Percentiles rank a stretch among this genome's conserved stretches.
Evolutionary conservation across 2,797 vertebrate species (phyloP).

Genomic region (Capromys pilorides): DNA sequence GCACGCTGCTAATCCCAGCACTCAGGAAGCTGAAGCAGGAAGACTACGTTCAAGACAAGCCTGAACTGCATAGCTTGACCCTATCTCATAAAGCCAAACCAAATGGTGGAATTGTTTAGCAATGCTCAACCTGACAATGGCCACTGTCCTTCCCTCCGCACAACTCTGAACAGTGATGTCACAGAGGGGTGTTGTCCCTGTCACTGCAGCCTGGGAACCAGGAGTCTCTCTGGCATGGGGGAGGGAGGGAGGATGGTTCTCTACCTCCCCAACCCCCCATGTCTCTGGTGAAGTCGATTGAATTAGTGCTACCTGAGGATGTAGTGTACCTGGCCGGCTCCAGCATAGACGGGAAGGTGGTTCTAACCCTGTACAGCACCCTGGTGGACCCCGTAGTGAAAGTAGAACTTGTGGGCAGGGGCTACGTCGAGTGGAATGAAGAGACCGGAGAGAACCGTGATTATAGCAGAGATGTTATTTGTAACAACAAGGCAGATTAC

Average conservation of each 20-base stretch:
- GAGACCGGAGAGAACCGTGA: conserved; percentile 57
- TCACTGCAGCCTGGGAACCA: background rate
- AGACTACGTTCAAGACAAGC: background rate
- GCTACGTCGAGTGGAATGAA: conserved; percentile 82
- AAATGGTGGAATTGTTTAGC: background rate
- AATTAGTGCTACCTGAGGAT: conserved; percentile 77
- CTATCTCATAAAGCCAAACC: background rate
- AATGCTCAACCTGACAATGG: background rate
- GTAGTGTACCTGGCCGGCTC: conserved; percentile 76
- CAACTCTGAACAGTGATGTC: conserved; percentile 72
- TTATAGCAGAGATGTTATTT: conserved; percentile 76
- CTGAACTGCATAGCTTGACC: background rate
- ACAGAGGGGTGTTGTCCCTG: conserved; percentile 69
- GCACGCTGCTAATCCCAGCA: background rate
- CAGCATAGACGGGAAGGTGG: conserved; percentile 69
- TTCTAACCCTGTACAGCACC: conserved; percentile 76
- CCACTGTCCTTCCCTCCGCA: background rate
- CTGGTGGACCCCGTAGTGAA: conserved; percentile 77
- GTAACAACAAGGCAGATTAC: conserved; percentile 81
- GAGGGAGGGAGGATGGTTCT: conserved; percentile 19
- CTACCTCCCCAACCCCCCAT: conserved; percentile 49
- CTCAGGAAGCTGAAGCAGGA: background rate
- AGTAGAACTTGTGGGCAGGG: conserved; percentile 79
- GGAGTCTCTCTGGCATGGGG: background rate
- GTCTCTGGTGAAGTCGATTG: conserved; percentile 79